These are phyloP conservation scores for Lochmaea crataegi DNA, from an alignment of 2,888 invertebrate species.

Conservation along the genomic window DNA sequence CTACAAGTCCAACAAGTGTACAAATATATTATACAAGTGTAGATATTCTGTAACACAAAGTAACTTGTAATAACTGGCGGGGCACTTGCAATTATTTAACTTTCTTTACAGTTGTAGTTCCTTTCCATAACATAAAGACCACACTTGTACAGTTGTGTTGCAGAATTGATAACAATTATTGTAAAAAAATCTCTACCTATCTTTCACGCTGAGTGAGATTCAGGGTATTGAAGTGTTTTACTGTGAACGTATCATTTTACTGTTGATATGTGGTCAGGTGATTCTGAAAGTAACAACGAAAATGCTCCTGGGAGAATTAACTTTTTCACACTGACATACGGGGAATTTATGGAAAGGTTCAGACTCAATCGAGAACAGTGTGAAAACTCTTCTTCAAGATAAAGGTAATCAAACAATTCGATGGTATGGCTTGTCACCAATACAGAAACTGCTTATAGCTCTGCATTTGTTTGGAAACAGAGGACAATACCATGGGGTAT, in stretches of 20 bases:
- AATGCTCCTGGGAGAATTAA: slow-evolving; percentile 14
- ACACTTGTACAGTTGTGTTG: slow-evolving; percentile 1
- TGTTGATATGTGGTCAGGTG: slow-evolving; percentile 13
- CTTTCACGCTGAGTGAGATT: not conserved
- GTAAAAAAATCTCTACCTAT: slow-evolving; percentile 4
- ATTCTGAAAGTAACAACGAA: slow-evolving; percentile 15
- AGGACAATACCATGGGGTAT: slow-evolving; percentile 33
- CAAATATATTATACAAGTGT: too few species aligned
- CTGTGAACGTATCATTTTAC: slow-evolving; percentile 11
- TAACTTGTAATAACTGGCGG: too few species aligned
- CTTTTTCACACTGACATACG: slow-evolving; percentile 19
- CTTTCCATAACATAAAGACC: too few species aligned
- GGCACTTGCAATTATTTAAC: too few species aligned
- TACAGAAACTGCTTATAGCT: slow-evolving; percentile 36
- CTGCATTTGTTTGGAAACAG: slow-evolving; percentile 47
- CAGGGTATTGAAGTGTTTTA: slow-evolving; percentile 4
- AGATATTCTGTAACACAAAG: too few species aligned
- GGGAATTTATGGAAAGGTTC: slow-evolving; percentile 37
- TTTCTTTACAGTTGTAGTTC: too few species aligned
- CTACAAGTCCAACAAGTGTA: too few species aligned
- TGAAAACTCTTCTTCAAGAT: slow-evolving; percentile 7
- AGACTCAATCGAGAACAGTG: slow-evolving; percentile 28
- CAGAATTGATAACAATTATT: too few species aligned
- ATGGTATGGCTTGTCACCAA: slow-evolving; percentile 37
- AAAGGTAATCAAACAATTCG: slow-evolving; percentile 30